Percentiles rank a stretch among this genome's conserved stretches.
These are phyloP conservation scores for Drosophila bocqueti DNA, from an alignment of 1,140 invertebrate species.

Conservation along the genomic window DNA sequence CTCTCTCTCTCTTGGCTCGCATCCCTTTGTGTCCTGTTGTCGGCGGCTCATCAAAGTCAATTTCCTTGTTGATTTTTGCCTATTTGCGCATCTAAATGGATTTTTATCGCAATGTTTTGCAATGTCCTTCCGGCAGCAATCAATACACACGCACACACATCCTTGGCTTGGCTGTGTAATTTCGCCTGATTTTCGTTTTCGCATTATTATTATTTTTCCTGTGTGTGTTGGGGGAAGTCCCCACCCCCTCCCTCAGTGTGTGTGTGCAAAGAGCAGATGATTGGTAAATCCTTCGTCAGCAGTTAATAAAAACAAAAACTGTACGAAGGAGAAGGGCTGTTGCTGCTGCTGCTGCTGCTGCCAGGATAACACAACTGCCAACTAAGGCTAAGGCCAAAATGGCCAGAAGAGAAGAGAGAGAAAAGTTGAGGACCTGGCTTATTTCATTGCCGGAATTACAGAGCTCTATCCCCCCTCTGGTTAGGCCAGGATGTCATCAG, in stretches of 20 bases:
- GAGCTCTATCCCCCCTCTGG: not conserved
- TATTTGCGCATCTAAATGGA: slow-evolving; percentile 82
- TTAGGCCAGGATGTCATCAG: not conserved
- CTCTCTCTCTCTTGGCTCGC: not conserved
- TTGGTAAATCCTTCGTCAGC: slow-evolving; percentile 74
- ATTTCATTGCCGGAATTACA: slow-evolving; percentile 18
- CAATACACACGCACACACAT: slow-evolving; percentile 45
- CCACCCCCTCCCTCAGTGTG: slow-evolving; percentile 29
- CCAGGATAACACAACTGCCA: slow-evolving; percentile 21
- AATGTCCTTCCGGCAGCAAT: slow-evolving; percentile 73
- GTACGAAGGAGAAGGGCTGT: slow-evolving; percentile 12
- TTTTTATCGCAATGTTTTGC: slow-evolving; percentile 81
- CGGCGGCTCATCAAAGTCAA: slow-evolving; percentile 72
- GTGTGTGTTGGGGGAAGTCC: not conserved
- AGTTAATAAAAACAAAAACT: slow-evolving; percentile 71
- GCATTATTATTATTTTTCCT: slow-evolving; percentile 42
- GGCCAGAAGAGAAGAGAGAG: slow-evolving; percentile 1
- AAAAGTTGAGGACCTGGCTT: slow-evolving; percentile 23
- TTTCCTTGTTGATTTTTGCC: slow-evolving; percentile 81
- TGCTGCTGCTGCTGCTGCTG: slow-evolving; percentile 1
- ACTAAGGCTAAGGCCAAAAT: slow-evolving; percentile 21
- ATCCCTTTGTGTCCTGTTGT: slow-evolving; percentile 35
- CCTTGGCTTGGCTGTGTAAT: slow-evolving; percentile 20
- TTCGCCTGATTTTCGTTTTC: slow-evolving; percentile 38
- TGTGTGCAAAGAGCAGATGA: slow-evolving; percentile 52